Evolutionary conservation across 2,797 vertebrate genomes (phyloP), one percentile per base, ranked within the genome.

Genomic region (Schizopygopsis malacanthus): DNA sequence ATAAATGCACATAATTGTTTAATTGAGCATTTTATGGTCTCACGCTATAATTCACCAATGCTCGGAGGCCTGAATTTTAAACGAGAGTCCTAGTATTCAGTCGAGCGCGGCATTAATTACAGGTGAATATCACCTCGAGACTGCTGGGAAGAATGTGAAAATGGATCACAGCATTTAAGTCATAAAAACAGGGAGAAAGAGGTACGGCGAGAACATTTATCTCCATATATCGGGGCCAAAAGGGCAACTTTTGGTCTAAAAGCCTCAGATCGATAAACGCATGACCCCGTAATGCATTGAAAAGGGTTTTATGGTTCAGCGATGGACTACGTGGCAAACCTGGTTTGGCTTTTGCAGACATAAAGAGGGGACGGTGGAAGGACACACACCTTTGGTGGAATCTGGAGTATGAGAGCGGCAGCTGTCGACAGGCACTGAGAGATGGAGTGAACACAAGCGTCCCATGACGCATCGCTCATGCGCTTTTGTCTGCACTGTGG

Each of bases 1-100:
- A 56, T 91, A 91, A 92, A 92, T 89, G 88, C 91, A 91, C 91
- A 89, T 93, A 93, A 94, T 94, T 92, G 93, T 90, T 95, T 94
- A 94, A 95, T 93, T 93, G 88, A 85, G 93, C 90, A 16, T 94
- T 95, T 94, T 95, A 95, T 91, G 90, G 92, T 73, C 72, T 63
- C 83, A 88, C 86, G 87, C 82, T 79, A 82, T 92, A 91, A 94
- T 90, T 93, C 92, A 90, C 78, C 72, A 84, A 83, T 54, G 92
- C 92, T 73, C 28, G 85, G 90, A 92, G 89, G 90, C 86, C 87
- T 85, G 88, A 78, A 90, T 93, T 92, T 87, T 84, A 89, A 89
- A 91, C 63, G 67, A 92, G 92, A 93, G 89, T 79, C 87, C 88
- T 87, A 18, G 88, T 88, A 84, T 86, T 92, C 79, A 72, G 85